phyloP scores from a whole-genome alignment of 2,888 invertebrate species.

The Thymelicus sylvestris region DNA sequence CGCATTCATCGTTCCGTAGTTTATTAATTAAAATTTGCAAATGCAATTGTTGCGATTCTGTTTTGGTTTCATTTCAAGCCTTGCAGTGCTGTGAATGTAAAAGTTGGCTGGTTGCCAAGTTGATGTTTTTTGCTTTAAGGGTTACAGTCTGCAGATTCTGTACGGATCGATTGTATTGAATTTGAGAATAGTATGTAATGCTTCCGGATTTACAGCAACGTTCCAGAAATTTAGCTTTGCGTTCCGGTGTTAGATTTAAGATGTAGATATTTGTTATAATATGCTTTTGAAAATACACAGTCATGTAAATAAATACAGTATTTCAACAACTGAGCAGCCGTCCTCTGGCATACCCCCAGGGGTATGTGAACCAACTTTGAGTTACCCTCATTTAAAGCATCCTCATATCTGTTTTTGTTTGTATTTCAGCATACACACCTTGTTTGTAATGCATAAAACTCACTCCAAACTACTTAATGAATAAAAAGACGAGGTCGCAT shows the following conservation, averaged over 20 bases:
- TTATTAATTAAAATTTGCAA: conserved; percentile 37
- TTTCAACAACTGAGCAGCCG: too few relatives aligned
- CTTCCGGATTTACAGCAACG: too few relatives aligned
- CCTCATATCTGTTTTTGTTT: too few relatives aligned
- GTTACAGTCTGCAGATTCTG: not conserved
- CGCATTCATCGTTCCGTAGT: conserved; percentile 30
- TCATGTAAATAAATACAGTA: too few relatives aligned
- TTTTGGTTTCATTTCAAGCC: conserved; percentile 28
- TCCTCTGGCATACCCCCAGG: too few relatives aligned
- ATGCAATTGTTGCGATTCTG: conserved; percentile 35
- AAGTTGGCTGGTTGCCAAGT: conserved; percentile 24
- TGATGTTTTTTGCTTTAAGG: conserved; percentile 17
- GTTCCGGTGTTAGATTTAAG: too few relatives aligned
- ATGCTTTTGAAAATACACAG: too few relatives aligned
- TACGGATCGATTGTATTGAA: not conserved
- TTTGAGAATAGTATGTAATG: not conserved
- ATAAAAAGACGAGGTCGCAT: not conserved
- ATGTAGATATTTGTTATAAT: too few relatives aligned
- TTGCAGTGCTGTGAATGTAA: conserved; percentile 28
- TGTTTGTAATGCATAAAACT: not conserved
- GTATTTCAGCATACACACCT: too few relatives aligned
- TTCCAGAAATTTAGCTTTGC: too few relatives aligned
- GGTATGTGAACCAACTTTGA: too few relatives aligned
- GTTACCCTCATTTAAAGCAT: too few relatives aligned
- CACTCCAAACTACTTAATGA: not conserved